Percentiles rank a stretch among this genome's conserved stretches.
Conservation (phyloP, 2,888 invertebrate genomes). For the Scaptomyza cyrtandrae region DNA sequence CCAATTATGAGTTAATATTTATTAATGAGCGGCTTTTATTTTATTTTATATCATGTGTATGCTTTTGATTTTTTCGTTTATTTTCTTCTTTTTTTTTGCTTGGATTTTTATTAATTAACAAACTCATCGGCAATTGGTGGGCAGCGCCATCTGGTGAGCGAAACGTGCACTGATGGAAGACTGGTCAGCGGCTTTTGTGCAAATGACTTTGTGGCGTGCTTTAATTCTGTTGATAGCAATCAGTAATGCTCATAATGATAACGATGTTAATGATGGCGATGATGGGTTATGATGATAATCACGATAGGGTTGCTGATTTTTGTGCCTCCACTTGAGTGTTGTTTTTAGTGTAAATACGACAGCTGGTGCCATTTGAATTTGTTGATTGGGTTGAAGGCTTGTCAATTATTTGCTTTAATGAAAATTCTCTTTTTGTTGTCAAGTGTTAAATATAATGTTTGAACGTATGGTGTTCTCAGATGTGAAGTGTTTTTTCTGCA, state of each 20-base stretch:
- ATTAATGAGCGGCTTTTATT: conserved; percentile 60
- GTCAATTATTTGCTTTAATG: conserved; percentile 11
- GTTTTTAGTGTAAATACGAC: conserved; percentile 41
- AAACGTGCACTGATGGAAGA: conserved; percentile 39
- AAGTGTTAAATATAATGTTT: not conserved
- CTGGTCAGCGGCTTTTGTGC: conserved; percentile 39
- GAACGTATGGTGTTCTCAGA: not conserved
- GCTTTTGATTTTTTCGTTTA: not conserved
- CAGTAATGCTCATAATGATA: conserved; percentile 20
- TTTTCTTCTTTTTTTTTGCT: conserved; percentile 20
- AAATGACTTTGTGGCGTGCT: conserved; percentile 65
- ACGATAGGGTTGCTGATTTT: conserved; percentile 22
- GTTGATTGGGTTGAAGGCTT: conserved; percentile 10
- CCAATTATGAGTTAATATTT: conserved; percentile 74
- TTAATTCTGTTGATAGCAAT: conserved; percentile 20
- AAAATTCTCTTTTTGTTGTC: not conserved
- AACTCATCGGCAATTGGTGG: conserved; percentile 56
- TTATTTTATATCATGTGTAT: conserved; percentile 10
- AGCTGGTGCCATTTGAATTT: conserved; percentile 54
- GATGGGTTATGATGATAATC: not conserved
- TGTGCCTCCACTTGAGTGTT: conserved; percentile 41
- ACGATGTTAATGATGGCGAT: not conserved
- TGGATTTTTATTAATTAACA: conserved; percentile 60
- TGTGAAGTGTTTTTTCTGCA: not conserved
- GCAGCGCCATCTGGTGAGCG: conserved; percentile 62